Conservation (phyloP, 2,888 invertebrate species). For the Harpalus rubripes region DNA sequence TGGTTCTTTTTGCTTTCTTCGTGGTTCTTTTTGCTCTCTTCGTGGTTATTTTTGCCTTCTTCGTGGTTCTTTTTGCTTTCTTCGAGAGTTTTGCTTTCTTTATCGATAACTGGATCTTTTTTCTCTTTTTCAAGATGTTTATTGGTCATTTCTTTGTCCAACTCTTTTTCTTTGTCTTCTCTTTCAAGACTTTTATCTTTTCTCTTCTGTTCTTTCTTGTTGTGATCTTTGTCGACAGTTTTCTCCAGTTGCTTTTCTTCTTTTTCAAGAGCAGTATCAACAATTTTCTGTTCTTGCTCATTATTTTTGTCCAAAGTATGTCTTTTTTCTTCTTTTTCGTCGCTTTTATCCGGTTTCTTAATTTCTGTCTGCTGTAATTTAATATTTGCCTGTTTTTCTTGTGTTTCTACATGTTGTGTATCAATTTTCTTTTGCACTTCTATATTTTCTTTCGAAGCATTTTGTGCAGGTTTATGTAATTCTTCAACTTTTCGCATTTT, state of each 20-base stretch:
- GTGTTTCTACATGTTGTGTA: not conserved
- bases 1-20: not conserved
- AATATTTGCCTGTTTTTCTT: not conserved
- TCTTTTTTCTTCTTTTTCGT: not conserved
- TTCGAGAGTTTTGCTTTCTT: not conserved
- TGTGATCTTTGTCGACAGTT: conserved; percentile 2
- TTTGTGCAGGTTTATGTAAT: not conserved
- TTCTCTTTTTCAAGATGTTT: not conserved
- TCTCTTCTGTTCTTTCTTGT: not conserved
- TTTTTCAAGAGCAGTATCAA: not conserved
- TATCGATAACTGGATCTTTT: not conserved
- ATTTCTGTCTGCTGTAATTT: not conserved
- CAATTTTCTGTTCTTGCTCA: not conserved
- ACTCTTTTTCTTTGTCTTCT: not conserved
- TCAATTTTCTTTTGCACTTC: not conserved
- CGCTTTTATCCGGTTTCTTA: not conserved
- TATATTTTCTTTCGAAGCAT: not conserved
- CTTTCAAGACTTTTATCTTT: not conserved
- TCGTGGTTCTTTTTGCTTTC: not conserved
- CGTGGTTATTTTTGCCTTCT: not conserved
- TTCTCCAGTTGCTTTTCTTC: not conserved
- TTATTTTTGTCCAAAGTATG: not conserved
- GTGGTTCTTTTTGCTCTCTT: not conserved
- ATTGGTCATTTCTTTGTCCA: not conserved
- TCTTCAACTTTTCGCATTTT: not conserved